A percentile compares a stretch with the other conserved stretches of the same genome.
These are phyloP conservation scores for Bicyclus anynana DNA, from an alignment of 1,140 invertebrate species.

Conservation along the genomic window DNA sequence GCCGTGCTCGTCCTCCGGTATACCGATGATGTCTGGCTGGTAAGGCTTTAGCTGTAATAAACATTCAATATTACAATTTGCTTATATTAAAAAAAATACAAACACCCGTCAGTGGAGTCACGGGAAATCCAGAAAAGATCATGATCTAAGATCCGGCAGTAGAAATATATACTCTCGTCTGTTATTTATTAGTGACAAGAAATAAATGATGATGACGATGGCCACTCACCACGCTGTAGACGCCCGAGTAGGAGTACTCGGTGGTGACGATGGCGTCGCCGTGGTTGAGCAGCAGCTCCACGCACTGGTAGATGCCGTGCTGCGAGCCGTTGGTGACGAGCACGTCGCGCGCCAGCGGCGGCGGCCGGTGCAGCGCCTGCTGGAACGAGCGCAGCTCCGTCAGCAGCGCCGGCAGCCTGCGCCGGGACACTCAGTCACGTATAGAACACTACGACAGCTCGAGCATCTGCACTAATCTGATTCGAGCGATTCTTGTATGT, in stretches of 20 bases:
- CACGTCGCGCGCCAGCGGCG: slow-evolving; percentile 61
- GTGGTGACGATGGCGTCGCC: slow-evolving; percentile 85
- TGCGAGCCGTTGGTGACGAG: slow-evolving; percentile 79
- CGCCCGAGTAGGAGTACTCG: slow-evolving; percentile 84
- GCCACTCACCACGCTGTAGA: slow-evolving; percentile 83
- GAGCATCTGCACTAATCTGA: too few relatives aligned
- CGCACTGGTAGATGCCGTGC: slow-evolving; percentile 85
- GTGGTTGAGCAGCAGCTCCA: slow-evolving; percentile 82
- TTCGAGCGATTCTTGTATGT: too few relatives aligned
- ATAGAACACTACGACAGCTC: too few relatives aligned
- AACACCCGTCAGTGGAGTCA: too few relatives aligned
- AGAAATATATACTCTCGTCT: too few relatives aligned
- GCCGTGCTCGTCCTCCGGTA: slow-evolving; percentile 56
- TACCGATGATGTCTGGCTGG: slow-evolving; percentile 48
- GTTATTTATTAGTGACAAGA: too few relatives aligned
- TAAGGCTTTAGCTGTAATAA: slow-evolving; percentile 53
- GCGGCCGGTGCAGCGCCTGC: slow-evolving; percentile 81
- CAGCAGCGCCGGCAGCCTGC: slow-evolving; percentile 80
- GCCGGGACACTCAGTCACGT: too few relatives aligned
- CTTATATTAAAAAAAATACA: too few relatives aligned
- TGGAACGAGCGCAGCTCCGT: slow-evolving; percentile 82
- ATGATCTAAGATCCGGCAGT: too few relatives aligned
- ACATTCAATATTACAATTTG: neutral
- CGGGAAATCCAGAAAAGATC: too few relatives aligned
- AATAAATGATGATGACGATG: neutral